phyloP scores from a whole-genome alignment of 2,888 invertebrate genomes.

The Cremastinae sp. region DNA sequence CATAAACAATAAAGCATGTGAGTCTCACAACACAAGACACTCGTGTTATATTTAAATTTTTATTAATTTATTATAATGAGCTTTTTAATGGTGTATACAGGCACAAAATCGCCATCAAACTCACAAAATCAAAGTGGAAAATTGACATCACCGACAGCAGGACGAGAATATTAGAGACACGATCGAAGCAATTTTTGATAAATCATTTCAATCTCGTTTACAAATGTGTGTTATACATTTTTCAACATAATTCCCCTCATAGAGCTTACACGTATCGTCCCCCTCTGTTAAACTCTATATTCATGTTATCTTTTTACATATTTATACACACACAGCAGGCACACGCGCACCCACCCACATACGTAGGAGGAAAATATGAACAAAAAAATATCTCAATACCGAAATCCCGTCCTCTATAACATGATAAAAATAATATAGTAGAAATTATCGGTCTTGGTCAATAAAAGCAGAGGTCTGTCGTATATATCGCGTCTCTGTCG shows the following conservation, averaged over 20 bases:
- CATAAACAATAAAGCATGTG: constrained; percentile 74
- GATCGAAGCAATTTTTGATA: constrained; percentile 43
- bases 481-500: too few species aligned
- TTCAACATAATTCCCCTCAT: too few species aligned
- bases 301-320: constrained; percentile 71
- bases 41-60: too few species aligned
- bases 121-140: constrained; percentile 76
- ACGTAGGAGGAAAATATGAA: constrained; percentile 67
- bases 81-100: constrained; percentile 64
- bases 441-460: constrained; percentile 56
- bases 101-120: constrained; percentile 77
- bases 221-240: constrained; percentile 47
- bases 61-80: too few species aligned
- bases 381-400: constrained; percentile 57
- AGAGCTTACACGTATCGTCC: too few species aligned
- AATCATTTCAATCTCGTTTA: constrained; percentile 59
- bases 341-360: constrained; percentile 70
- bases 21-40: too few species aligned
- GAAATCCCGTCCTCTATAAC: constrained; percentile 74
- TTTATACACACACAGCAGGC: too few species aligned
- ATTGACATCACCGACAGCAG: constrained; percentile 76
- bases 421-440: too few species aligned
- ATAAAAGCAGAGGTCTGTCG: constrained; percentile 47
- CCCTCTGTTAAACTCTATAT: constrained; percentile 70
- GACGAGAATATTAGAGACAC: constrained; percentile 75